A percentile compares a stretch with the other conserved stretches of the same genome.
phyloP scores from a whole-genome alignment of 1,140 invertebrate genomes.

The Akabosia matsudoensis region DNA sequence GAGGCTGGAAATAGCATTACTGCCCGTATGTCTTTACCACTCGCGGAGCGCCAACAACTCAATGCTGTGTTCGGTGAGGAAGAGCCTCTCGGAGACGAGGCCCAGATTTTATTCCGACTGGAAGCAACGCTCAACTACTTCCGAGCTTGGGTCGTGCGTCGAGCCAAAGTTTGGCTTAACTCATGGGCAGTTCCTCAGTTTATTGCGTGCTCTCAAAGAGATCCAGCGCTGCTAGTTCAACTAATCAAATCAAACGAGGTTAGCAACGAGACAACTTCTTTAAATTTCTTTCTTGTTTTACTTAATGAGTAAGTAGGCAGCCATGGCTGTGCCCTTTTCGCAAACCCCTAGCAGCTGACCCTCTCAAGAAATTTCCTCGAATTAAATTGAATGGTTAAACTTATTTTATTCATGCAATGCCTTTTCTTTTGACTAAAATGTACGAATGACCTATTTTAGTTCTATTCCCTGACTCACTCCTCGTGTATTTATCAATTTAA shows the following conservation, averaged over 20 bases:
- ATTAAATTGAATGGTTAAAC: too few species aligned
- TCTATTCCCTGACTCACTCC: too few species aligned
- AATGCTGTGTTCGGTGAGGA: slow-evolving; percentile 14
- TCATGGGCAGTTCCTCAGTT: slow-evolving; percentile 44
- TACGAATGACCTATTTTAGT: too few species aligned
- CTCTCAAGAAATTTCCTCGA: too few species aligned
- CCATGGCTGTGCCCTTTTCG: too few species aligned
- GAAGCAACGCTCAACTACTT: slow-evolving; percentile 43
- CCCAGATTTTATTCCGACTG: slow-evolving; percentile 41
- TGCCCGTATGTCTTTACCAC: neutral
- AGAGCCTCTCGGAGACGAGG: slow-evolving; percentile 39
- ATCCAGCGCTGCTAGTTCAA: slow-evolving; percentile 35
- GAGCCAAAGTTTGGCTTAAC: slow-evolving; percentile 43
- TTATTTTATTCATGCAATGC: too few species aligned
- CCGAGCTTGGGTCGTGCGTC: slow-evolving; percentile 36
- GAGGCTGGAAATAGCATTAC: slow-evolving; percentile 21
- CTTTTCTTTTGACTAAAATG: too few species aligned
- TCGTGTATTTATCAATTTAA: too few species aligned
- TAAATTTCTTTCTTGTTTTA: too few species aligned
- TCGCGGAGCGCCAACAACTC: slow-evolving; percentile 7
- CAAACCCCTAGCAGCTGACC: too few species aligned
- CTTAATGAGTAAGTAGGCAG: too few species aligned
- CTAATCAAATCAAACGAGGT: slow-evolving; percentile 36
- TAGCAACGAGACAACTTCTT: too few species aligned
- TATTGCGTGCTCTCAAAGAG: slow-evolving; percentile 43